A percentile compares a stretch with the other conserved stretches of the same genome.
These are phyloP conservation scores for Hippocampus kuda DNA, from an alignment of 2,797 vertebrate species.

Conservation along the genomic window DNA sequence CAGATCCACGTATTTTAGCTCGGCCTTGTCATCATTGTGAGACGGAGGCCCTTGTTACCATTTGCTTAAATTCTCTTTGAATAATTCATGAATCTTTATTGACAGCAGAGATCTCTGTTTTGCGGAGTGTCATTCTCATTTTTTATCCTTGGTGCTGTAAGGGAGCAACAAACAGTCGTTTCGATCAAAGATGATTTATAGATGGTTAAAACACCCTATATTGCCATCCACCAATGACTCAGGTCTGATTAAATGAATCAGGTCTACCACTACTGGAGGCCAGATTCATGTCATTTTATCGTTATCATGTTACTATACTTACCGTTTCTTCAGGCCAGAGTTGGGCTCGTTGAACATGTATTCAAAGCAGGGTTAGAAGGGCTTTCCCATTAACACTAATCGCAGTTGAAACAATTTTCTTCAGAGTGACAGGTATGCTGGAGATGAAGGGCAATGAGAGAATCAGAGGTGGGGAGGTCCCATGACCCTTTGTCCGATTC, in stretches of 20 bases:
- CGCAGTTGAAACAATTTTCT: conserved; percentile 24
- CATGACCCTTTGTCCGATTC: conserved; percentile 65
- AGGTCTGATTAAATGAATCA: background rate
- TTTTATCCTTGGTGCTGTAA: background rate
- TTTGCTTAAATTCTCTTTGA: background rate
- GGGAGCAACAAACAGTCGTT: background rate
- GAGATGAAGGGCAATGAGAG: conserved; percentile 32
- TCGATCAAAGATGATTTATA: background rate
- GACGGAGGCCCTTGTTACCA: background rate
- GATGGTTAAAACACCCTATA: background rate
- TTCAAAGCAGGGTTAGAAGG: conserved; percentile 25
- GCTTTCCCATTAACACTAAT: conserved; percentile 37
- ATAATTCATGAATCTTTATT: background rate
- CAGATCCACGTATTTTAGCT: background rate
- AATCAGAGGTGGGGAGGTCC: conserved; percentile 44
- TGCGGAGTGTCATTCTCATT: background rate
- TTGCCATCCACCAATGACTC: background rate
- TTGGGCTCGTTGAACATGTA: background rate
- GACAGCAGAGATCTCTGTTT: background rate
- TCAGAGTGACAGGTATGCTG: conserved; percentile 24
- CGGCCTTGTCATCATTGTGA: background rate
- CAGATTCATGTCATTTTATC: background rate
- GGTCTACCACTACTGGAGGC: background rate
- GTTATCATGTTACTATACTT: background rate
- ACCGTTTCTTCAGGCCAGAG: background rate